These are phyloP conservation scores for Phallusia fumigata DNA, from an alignment of 23 tunicate species.

Conservation along the genomic window DNA sequence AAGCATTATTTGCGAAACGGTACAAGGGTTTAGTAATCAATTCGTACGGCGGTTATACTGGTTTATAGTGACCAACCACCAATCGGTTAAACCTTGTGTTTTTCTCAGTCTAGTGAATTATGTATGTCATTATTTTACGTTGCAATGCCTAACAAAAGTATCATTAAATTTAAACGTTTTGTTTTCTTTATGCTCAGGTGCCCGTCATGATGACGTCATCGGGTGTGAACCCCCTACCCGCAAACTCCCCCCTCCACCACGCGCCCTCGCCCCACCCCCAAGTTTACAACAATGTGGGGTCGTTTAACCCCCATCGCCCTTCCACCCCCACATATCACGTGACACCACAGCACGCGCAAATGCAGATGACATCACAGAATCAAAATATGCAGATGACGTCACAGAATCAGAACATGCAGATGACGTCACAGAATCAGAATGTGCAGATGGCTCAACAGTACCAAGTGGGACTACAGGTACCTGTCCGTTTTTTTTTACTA, in stretches of 20 bases:
- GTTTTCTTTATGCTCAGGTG: not conserved
- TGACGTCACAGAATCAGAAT: not conserved
- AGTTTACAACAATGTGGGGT: not conserved
- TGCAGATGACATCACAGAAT: not conserved
- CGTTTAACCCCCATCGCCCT: constrained; percentile 1
- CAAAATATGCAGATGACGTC: not conserved
- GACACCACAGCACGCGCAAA: not conserved
- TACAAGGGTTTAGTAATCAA: too few relatives aligned
- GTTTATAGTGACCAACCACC: too few relatives aligned
- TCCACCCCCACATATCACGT: not conserved
- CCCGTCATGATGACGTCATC: constrained; percentile 11
- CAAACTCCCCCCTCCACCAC: not conserved
- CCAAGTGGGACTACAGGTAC: too few relatives aligned
- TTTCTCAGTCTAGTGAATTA: too few relatives aligned
- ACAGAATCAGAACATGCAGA: not conserved
- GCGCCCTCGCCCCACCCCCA: not conserved
- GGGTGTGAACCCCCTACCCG: not conserved
- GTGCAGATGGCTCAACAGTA: not conserved
- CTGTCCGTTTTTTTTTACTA: too few relatives aligned
- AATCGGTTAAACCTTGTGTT: too few relatives aligned
- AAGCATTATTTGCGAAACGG: too few relatives aligned
- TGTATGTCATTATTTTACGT: too few relatives aligned
- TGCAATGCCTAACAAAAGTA: too few relatives aligned
- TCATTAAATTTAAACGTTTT: not conserved
- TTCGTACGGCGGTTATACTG: too few relatives aligned